Base-by-base conservation (phyloP, 2,888 invertebrate species). In the Alloplasta piceator region DNA sequence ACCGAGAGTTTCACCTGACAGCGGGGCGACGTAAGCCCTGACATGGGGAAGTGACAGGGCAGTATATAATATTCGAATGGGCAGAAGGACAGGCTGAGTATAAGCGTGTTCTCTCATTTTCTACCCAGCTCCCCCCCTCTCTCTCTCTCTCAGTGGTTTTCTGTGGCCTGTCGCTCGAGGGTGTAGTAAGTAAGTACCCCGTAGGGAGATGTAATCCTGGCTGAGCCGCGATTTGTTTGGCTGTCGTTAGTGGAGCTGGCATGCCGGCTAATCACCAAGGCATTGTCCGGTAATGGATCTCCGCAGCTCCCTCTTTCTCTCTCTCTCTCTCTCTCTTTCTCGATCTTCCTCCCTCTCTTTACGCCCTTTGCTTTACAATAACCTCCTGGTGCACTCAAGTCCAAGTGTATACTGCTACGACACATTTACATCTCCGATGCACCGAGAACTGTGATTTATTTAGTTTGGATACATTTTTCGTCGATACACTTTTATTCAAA, bases 221-320 rank as follows among this genome's bases (percentile, higher is more conserved):
- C 87, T 89, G 86, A 88, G 87, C 87, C 85, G 85, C 87, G 90
- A 90, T 90, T 90, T 90, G 89, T 90, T 90, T 90, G 88, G 83
- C 87, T 87, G 89, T 89, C 89, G 88, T 89, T 90, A 88, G 87
- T 86, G 85, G 86, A 84, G 85, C 83, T 84, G 86, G 85, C 84
- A 82, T 85, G 86, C 75, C 75, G 84, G 86, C 87, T 90, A 90
- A 90, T 90, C 89, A 89, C 87, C 84, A 78, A 58, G 82, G 85
- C 86, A 89, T 88, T 90, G 88, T 89, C 86, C 82, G 80, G 91
- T 89, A 90, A 90, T 90, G 88, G 89, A 89, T 90, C 87, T 86
- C 85, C 82, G 12, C 60, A 36, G 41, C 43, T 52, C 60, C 50
- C 43, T 14, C 10, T 60, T 41, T 67, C 50, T 60, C 50, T 50